phyloP scores from a whole-genome alignment of 2,797 vertebrate species.

The Melanitta fusca region DNA sequence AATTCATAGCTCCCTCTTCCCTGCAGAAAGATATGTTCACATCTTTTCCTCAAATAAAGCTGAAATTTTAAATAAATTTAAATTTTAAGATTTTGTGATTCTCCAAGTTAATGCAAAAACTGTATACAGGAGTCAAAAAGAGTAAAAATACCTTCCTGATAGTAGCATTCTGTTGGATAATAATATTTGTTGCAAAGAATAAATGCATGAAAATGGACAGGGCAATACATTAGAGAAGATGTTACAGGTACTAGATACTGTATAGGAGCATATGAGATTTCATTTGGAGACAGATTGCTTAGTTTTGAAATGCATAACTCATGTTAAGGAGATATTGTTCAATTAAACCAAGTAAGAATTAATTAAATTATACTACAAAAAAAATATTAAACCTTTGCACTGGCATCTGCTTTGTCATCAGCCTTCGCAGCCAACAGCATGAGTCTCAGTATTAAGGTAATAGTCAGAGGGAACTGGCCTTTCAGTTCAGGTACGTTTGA shows the following conservation, averaged over 20 bases:
- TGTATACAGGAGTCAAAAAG: background rate
- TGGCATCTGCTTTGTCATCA: slow-evolving; percentile 71
- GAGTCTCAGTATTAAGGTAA: slow-evolving; percentile 63
- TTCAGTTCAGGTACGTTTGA: slow-evolving; percentile 65
- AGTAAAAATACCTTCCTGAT: background rate
- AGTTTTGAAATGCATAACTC: background rate
- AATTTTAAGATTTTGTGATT: background rate
- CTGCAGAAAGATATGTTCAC: background rate
- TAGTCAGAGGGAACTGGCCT: slow-evolving; percentile 70
- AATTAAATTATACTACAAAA: background rate
- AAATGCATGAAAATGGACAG: background rate
- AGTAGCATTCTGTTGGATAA: background rate
- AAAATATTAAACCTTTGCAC: slow-evolving; percentile 64
- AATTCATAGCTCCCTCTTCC: background rate
- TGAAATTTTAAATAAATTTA: background rate
- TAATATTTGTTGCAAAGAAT: background rate
- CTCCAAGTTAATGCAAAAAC: background rate
- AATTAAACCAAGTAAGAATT: background rate
- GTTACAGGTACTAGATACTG: background rate
- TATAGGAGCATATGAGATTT: background rate
- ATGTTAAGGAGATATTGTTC: background rate
- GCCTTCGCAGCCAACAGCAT: slow-evolving; percentile 59
- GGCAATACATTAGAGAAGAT: background rate
- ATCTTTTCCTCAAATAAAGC: background rate
- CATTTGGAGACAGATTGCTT: background rate